Conservation (phyloP, 2,113 vertebrate genomes). For the Chrysochloris asiatica region DNA sequence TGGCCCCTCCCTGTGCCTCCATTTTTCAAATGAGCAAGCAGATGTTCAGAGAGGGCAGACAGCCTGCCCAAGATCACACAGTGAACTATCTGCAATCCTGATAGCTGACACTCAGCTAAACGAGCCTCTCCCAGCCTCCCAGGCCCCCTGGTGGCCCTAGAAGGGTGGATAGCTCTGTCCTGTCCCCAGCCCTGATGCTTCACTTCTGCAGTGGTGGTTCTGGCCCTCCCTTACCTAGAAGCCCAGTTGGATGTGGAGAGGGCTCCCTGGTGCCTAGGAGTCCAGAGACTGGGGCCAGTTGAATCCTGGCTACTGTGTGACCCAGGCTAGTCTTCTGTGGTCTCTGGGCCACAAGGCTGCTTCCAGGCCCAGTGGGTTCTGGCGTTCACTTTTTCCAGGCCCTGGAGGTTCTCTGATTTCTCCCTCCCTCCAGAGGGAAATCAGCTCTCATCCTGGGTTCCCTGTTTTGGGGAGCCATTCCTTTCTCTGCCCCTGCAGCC, state of each 20-base stretch:
- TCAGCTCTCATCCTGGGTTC: fast-evolving
- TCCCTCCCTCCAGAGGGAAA: neutral
- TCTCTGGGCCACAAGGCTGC: neutral
- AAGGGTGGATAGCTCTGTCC: too few species aligned
- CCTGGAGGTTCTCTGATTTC: neutral
- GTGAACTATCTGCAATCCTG: fast-evolving
- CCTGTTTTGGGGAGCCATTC: neutral
- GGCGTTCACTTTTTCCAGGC: too few species aligned
- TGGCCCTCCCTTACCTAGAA: neutral
- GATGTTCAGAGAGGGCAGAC: neutral
- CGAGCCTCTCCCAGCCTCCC: neutral
- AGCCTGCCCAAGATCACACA: neutral
- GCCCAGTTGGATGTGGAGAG: neutral
- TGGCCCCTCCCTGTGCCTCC: neutral
- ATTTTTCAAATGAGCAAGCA: neutral
- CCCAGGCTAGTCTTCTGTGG: fast-evolving
- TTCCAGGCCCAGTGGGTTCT: too few species aligned
- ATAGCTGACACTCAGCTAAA: fast-evolving
- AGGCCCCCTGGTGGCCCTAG: too few species aligned
- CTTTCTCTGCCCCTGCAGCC: neutral
- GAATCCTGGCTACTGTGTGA: neutral
- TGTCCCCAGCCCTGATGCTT: neutral
- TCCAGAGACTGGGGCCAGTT: neutral
- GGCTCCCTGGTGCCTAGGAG: neutral
- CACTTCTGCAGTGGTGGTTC: too few species aligned